phyloP scores from a whole-genome alignment of 2,888 invertebrate species.

The Brachyptera risi region DNA sequence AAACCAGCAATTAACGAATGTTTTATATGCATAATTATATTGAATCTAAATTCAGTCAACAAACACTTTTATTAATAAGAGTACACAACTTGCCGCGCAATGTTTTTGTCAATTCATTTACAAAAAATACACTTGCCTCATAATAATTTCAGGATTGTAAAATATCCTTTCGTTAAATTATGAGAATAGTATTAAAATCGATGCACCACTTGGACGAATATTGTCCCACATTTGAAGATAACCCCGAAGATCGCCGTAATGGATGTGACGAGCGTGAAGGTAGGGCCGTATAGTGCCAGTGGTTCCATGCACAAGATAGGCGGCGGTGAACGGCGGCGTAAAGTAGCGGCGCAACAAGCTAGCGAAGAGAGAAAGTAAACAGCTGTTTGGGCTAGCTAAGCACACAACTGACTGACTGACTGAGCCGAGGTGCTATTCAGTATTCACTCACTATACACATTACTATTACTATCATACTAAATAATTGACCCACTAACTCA shows the following conservation, averaged over 20 bases:
- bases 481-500: slow-evolving; percentile 33
- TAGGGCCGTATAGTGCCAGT: too few relatives aligned
- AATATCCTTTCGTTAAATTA: too few relatives aligned
- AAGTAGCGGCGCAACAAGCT: slow-evolving; percentile 8
- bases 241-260: too few relatives aligned
- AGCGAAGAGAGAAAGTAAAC: slow-evolving; percentile 9
- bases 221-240: too few relatives aligned
- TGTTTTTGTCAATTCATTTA: too few relatives aligned
- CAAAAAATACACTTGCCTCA: too few relatives aligned
- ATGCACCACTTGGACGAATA: too few relatives aligned
- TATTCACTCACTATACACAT: not conserved
- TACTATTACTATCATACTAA: slow-evolving; percentile 6
- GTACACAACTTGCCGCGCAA: too few relatives aligned
- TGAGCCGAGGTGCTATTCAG: not conserved
- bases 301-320: too few relatives aligned
- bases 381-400: slow-evolving; percentile 13
- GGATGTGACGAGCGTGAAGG: too few relatives aligned
- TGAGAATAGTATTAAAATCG: too few relatives aligned
- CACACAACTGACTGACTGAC: slow-evolving; percentile 7
- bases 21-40: slow-evolving; percentile 1
- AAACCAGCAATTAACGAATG: slow-evolving; percentile 14
- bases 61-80: not conserved
- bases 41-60: not conserved
- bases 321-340: not conserved
- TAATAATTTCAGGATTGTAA: too few relatives aligned